Conservation (phyloP, 2,113 vertebrate genomes). For the Nettapus auritus region DNA sequence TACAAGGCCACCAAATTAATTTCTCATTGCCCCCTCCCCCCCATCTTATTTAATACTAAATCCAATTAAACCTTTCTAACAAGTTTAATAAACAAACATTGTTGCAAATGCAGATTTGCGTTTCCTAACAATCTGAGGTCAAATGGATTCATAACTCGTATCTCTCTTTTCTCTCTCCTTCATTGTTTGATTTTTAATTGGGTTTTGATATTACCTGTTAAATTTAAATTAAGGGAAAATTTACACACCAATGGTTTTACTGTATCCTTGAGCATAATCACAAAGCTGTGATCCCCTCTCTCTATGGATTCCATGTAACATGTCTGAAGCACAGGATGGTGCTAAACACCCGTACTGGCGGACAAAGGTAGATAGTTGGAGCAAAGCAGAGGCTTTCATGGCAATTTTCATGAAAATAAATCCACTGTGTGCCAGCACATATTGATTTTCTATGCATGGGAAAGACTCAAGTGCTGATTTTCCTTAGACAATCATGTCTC, state of each 20-base stretch:
- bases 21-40: neutral
- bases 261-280: neutral
- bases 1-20: neutral
- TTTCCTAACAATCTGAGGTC: neutral
- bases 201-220: neutral
- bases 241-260: neutral
- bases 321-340: neutral
- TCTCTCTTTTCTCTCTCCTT: neutral
- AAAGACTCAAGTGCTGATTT: neutral
- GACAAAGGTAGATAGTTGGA: neutral
- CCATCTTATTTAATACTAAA: neutral
- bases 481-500: neutral
- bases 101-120: neutral
- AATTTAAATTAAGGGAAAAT: neutral
- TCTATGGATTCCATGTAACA: neutral
- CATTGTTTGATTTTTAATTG: neutral
- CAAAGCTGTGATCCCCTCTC: neutral
- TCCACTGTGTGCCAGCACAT: fast-evolving
- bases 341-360: neutral
- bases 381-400: neutral
- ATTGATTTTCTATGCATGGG: fast-evolving
- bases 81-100: neutral
- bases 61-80: neutral
- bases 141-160: neutral
- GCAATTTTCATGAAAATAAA: neutral